Evolutionary conservation across 2,113 vertebrate genomes (phyloP), one percentile per base, ranked within the genome.

Genomic region (Drymodes brunneopygia): DNA sequence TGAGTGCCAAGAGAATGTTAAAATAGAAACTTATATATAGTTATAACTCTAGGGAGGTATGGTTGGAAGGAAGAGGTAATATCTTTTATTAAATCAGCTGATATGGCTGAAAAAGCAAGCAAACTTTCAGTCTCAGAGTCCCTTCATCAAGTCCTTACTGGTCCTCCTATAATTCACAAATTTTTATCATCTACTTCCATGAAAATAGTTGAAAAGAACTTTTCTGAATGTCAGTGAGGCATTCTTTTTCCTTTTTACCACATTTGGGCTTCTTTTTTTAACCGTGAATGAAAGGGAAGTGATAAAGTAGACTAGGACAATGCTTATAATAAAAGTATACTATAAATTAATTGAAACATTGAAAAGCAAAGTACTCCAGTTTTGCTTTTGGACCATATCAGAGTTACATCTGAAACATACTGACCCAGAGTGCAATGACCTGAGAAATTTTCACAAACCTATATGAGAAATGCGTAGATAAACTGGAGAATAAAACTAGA

Each of bases 1-100:
- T 54, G 40, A 84, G 22, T 65, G 42, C 48, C 70, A 24, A 85
- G 56, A 87, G 89, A 93, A 90, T n/a, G 48, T 48, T 92, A 91
- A 92, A 92, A 92, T 72, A 85, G 56, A 91, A 95, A 82, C 35
- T 67, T 60, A 22, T 27, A 89, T 87, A 69, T 35, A 72, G 23
- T 48, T 87, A 57, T 69, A 79, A 91, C 53, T 91, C 86, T n/a
- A 61, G 81, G 57, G 87, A 87, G 25, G n/a, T 71, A 69, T 0
- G 1, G 48, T 60, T 90, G 70, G 62, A 80, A 69, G 78, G 31
- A 95, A 92, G 74, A 85, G 11, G 54, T 77, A 88, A 70, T 93
- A 82, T 72, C 57, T 88, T 94, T 92, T 88, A 88, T 95, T 93
- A 92, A 97, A 69, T 40, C n/a, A 80, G 77, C 14, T 47, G 66